Percentiles rank a stretch among this genome's conserved stretches.
Conservation (phyloP, 2,797 vertebrate species). For the Chelmon rostratus region DNA sequence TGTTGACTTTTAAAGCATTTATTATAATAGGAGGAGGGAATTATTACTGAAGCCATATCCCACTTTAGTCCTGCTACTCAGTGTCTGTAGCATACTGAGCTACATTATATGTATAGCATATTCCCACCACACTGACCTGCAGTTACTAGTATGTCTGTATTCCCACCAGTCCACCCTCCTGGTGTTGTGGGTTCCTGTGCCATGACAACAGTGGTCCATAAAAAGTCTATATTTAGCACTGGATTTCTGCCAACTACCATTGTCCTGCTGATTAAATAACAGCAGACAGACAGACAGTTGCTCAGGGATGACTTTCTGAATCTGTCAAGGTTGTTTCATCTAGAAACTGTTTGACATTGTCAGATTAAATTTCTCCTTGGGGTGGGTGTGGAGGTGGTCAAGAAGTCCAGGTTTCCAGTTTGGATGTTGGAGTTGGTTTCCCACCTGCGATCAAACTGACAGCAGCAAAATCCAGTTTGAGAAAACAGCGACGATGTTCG, state of each 20-base stretch:
- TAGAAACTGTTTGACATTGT: conserved; percentile 16
- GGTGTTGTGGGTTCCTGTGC: conserved; percentile 37
- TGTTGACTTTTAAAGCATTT: background rate
- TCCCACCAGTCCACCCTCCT: conserved; percentile 17
- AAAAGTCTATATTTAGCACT: conserved; percentile 65
- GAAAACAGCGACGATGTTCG: conserved; percentile 26
- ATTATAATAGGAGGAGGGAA: too few relatives aligned
- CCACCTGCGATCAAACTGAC: conserved; percentile 13
- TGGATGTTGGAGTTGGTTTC: conserved; percentile 19
- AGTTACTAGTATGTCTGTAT: conserved; percentile 12
- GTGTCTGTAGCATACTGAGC: background rate
- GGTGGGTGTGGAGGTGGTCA: background rate
- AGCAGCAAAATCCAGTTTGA: conserved; percentile 24
- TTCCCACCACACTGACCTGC: conserved; percentile 25
- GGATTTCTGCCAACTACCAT: conserved; percentile 62
- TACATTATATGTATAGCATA: background rate
- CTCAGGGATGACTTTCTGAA: conserved; percentile 29
- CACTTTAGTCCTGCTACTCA: background rate
- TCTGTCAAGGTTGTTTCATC: conserved; percentile 57
- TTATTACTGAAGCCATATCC: background rate
- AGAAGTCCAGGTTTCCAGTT: conserved; percentile 8
- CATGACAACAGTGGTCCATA: conserved; percentile 55
- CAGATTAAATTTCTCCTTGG: conserved; percentile 13
- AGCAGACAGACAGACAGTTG: conserved; percentile 52
- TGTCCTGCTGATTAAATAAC: conserved; percentile 69